Evolutionary conservation across 2,113 vertebrate species (phyloP).

Genomic region (Pollimyrus isidori): DNA sequence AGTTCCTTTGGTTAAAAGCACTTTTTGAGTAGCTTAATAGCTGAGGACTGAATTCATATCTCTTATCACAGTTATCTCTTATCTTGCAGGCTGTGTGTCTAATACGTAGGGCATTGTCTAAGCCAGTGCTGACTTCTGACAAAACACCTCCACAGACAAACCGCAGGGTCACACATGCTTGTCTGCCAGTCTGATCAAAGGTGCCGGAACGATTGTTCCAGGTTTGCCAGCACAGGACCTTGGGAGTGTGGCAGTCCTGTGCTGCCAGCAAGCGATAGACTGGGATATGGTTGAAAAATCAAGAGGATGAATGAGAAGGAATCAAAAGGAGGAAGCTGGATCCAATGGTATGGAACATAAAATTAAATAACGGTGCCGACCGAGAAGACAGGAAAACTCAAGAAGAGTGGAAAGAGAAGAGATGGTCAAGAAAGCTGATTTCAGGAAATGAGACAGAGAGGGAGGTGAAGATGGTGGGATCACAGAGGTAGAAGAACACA

Average conservation of each 20-base stretch:
- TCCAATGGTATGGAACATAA: background rate
- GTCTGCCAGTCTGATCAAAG: no score
- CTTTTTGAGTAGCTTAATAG: background rate
- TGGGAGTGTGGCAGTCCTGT: background rate
- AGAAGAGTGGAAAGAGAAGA: background rate
- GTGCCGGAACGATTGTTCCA: background rate
- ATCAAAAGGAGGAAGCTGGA: background rate
- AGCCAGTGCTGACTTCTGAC: background rate
- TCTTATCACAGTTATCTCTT: background rate
- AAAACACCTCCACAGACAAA: background rate
- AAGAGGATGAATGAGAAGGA: background rate
- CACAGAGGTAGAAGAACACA: background rate
- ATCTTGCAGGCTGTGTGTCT: background rate
- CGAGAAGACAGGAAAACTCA: background rate
- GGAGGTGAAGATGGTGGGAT: background rate
- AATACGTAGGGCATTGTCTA: background rate
- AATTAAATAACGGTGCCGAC: background rate
- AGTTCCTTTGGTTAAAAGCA: background rate
- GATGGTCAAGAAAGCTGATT: background rate
- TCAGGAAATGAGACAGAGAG: background rate
- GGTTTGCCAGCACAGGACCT: background rate
- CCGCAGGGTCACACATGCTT: background rate
- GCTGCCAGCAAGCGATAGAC: background rate
- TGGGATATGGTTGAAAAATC: background rate
- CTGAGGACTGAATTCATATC: background rate